Conservation (phyloP, 2,113 vertebrate species). For the Gambusia affinis region DNA sequence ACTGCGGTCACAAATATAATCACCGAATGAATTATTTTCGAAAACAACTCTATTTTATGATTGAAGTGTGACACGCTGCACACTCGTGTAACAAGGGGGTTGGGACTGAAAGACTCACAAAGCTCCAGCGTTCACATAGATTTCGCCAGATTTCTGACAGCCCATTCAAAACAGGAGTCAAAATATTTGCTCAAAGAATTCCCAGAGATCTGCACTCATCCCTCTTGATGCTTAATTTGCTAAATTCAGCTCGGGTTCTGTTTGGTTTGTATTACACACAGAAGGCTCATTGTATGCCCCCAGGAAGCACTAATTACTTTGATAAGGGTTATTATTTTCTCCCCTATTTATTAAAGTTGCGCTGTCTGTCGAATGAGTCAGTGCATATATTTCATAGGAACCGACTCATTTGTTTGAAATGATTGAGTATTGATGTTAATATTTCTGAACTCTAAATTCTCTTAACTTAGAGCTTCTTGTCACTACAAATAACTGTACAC, state of each 20-base stretch:
- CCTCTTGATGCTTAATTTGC: slow-evolving; percentile 64
- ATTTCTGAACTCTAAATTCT: slow-evolving; percentile 9
- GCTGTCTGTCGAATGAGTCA: slow-evolving; percentile 22
- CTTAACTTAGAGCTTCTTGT: slow-evolving; percentile 1
- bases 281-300: slow-evolving; percentile 28
- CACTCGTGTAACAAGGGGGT: neutral
- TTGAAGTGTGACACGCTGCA: slow-evolving; percentile 1
- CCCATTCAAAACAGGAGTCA: slow-evolving; percentile 40
- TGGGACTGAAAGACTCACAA: neutral
- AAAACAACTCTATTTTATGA: neutral
- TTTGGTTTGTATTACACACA: slow-evolving; percentile 51
- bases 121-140: slow-evolving; percentile 21
- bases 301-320: slow-evolving; percentile 54
- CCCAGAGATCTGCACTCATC: slow-evolving; percentile 54
- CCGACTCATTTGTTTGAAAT: too few species aligned
- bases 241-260: slow-evolving; percentile 37
- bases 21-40: neutral
- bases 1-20: slow-evolving; percentile 2
- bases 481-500: neutral
- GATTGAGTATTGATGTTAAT: neutral
- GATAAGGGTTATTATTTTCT: slow-evolving; percentile 46
- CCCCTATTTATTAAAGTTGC: slow-evolving; percentile 25
- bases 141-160: slow-evolving; percentile 55
- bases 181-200: slow-evolving; percentile 67
- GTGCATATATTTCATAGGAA: neutral